Percentiles rank a stretch among this genome's conserved stretches.
These are phyloP conservation scores for Apodemia hepburni DNA, from an alignment of 2,888 invertebrate species.

Conservation along the genomic window DNA sequence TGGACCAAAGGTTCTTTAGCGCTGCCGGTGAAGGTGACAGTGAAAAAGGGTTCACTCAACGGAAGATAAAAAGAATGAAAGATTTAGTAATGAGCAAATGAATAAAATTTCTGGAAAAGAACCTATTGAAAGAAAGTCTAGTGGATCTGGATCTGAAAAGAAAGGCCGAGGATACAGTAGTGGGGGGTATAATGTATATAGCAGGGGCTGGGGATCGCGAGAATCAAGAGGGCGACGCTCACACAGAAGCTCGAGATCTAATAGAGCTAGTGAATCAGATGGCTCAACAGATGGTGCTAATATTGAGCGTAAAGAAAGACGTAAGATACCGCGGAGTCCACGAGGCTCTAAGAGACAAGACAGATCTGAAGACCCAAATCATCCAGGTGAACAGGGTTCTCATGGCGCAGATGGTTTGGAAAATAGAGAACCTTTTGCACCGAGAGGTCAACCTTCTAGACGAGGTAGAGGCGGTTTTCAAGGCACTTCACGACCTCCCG, in stretches of 20 bases:
- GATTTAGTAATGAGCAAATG: slow-evolving; percentile 56
- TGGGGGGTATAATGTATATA: slow-evolving; percentile 63
- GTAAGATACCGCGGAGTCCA: slow-evolving; percentile 74
- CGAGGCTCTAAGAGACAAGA: slow-evolving; percentile 82
- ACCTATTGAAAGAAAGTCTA: slow-evolving; percentile 68
- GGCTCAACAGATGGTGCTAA: slow-evolving; percentile 86
- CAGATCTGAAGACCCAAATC: slow-evolving; percentile 72
- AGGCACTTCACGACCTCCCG: slow-evolving; percentile 65
- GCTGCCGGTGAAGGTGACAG: no score
- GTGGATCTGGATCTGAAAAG: slow-evolving; percentile 72
- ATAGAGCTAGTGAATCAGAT: slow-evolving; percentile 85
- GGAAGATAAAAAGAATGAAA: slow-evolving; percentile 61
- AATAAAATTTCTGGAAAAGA: slow-evolving; percentile 72
- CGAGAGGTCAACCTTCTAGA: slow-evolving; percentile 93
- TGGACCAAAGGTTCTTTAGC: no score
- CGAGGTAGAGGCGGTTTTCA: slow-evolving; percentile 87
- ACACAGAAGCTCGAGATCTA: slow-evolving; percentile 68
- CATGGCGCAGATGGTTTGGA: slow-evolving; percentile 53
- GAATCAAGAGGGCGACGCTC: slow-evolving; percentile 73
- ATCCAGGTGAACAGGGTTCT: slow-evolving; percentile 43
- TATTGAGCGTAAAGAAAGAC: slow-evolving; percentile 73
- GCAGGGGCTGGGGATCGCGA: slow-evolving; percentile 71
- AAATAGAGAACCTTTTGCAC: slow-evolving; percentile 88
- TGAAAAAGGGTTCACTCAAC: no score
- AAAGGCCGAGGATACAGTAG: slow-evolving; percentile 73